These are phyloP conservation scores for Ptychobarbus kaznakovi DNA, from an alignment of 2,797 vertebrate species.

Conservation along the genomic window DNA sequence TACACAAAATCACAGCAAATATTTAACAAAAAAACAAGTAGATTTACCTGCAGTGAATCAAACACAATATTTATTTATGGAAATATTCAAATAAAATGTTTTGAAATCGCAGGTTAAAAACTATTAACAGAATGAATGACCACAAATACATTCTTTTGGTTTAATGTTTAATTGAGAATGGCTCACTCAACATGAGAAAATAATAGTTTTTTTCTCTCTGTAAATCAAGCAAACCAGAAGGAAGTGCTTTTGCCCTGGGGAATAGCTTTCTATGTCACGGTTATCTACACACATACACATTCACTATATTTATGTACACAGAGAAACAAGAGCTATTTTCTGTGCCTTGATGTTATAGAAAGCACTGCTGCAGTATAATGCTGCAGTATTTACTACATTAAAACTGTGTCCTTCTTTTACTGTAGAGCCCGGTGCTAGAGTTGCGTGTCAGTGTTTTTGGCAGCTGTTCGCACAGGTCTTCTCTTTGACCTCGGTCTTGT, in stretches of 20 bases:
- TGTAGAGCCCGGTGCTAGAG: neutral
- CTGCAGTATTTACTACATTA: slow-evolving; percentile 9
- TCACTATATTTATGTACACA: neutral
- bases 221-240: slow-evolving; percentile 24
- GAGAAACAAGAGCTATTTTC: slow-evolving; percentile 10
- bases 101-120: neutral
- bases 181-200: neutral
- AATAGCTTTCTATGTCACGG: slow-evolving; percentile 17
- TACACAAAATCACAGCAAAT: neutral
- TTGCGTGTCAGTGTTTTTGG: slow-evolving; percentile 35
- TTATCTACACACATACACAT: slow-evolving; percentile 34
- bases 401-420: neutral
- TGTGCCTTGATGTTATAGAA: slow-evolving; percentile 26
- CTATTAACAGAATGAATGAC: neutral
- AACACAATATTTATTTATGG: neutral
- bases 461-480: slow-evolving; percentile 33
- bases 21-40: neutral
- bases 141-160: neutral
- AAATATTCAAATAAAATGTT: neutral
- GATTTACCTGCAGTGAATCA: neutral
- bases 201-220: neutral
- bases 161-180: neutral
- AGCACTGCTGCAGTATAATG: neutral
- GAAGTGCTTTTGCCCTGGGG: slow-evolving; percentile 21
- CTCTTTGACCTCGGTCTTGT: slow-evolving; percentile 43